Conservation (phyloP, 2,888 invertebrate species). For the Catocala nupta region DNA sequence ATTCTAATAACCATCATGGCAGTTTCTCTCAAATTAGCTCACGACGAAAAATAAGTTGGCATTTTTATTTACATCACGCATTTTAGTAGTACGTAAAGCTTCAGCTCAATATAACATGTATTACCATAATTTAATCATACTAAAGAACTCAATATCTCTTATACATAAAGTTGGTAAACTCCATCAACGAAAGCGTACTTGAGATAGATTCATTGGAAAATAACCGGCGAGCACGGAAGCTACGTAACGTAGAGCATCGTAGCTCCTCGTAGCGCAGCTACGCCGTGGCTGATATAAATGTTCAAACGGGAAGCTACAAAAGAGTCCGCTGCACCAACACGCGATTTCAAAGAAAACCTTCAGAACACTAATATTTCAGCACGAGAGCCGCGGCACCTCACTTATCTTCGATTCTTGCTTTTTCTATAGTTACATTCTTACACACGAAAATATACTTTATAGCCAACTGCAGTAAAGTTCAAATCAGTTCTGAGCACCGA, state of each 20-base stretch:
- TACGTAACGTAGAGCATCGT: slow-evolving; percentile 31
- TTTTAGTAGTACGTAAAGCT: background rate
- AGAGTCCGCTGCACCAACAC: slow-evolving; percentile 63
- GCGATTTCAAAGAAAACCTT: slow-evolving; percentile 72
- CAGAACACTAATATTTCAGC: slow-evolving; percentile 80
- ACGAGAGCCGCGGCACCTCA: slow-evolving; percentile 70
- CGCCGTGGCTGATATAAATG: slow-evolving; percentile 55
- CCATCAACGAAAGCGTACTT: slow-evolving; percentile 10
- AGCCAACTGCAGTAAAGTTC: slow-evolving; percentile 38
- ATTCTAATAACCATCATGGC: too few species aligned
- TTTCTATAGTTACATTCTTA: slow-evolving; percentile 35
- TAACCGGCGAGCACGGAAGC: slow-evolving; percentile 24
- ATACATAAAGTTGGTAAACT: slow-evolving; percentile 14
- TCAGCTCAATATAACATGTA: background rate
- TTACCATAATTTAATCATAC: slow-evolving; percentile 15
- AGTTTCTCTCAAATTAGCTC: too few species aligned
- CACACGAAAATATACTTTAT: slow-evolving; percentile 50
- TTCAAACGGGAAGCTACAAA: slow-evolving; percentile 60
- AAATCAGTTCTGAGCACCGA: slow-evolving; percentile 41
- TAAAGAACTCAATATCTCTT: slow-evolving; percentile 5
- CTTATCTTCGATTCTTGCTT: slow-evolving; percentile 77
- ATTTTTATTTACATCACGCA: background rate
- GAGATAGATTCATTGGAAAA: slow-evolving; percentile 26
- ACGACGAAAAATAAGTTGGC: background rate
- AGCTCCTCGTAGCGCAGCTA: slow-evolving; percentile 33